Evolutionary conservation across 1,140 invertebrate genomes (phyloP).

Genomic region (Homalodisca vitripennis): DNA sequence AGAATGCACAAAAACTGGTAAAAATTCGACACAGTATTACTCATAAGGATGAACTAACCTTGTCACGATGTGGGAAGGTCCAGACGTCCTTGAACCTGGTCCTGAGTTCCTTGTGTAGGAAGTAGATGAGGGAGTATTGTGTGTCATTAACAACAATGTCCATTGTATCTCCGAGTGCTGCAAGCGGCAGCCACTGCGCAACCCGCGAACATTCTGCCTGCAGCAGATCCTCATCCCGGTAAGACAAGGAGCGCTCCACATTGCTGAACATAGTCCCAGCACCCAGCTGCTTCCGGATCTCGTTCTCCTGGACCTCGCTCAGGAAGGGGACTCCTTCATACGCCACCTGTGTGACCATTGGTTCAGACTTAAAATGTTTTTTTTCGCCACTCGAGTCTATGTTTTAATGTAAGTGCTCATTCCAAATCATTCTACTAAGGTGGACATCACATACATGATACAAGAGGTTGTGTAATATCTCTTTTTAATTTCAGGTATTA

Average conservation of each 20-base stretch:
- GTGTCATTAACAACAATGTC: slow-evolving; percentile 40
- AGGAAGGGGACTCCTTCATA: slow-evolving; percentile 67
- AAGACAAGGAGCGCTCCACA: slow-evolving; percentile 41
- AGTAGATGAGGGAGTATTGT: slow-evolving; percentile 46
- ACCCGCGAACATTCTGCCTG: slow-evolving; percentile 32
- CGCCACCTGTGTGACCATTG: slow-evolving; percentile 64
- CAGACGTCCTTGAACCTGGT: slow-evolving; percentile 53
- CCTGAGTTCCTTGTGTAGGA: slow-evolving; percentile 55
- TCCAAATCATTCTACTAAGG: too few relatives aligned
- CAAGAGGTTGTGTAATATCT: too few relatives aligned
- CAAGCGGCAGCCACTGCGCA: slow-evolving; percentile 33
- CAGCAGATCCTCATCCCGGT: slow-evolving; percentile 50
- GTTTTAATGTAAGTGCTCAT: too few relatives aligned
- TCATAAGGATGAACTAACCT: slow-evolving; percentile 38
- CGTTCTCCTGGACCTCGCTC: slow-evolving; percentile 53
- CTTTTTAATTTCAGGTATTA: too few relatives aligned
- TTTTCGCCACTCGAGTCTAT: too few relatives aligned
- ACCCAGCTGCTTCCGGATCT: slow-evolving; percentile 46
- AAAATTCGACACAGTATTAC: too few relatives aligned
- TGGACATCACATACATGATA: too few relatives aligned
- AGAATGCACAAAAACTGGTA: too few relatives aligned
- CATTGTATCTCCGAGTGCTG: slow-evolving; percentile 45
- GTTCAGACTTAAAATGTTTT: too few relatives aligned
- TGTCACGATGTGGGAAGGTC: slow-evolving; percentile 43
- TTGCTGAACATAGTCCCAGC: slow-evolving; percentile 39